Percentiles rank a stretch among this genome's conserved stretches.
phyloP scores from a whole-genome alignment of 2,797 vertebrate genomes.

The Peromyscus melanophrys region DNA sequence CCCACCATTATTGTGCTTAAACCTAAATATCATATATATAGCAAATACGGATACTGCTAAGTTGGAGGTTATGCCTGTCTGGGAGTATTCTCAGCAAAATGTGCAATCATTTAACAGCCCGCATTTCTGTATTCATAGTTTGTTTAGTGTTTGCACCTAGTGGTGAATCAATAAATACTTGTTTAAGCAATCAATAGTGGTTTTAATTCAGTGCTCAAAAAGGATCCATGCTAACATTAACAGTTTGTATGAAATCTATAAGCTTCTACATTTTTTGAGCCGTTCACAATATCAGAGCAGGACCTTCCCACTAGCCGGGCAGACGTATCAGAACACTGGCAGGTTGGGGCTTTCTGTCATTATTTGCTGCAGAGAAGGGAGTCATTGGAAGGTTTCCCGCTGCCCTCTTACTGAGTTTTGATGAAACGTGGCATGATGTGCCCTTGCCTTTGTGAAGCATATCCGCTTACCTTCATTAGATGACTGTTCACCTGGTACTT shows the following conservation, averaged over 20 bases:
- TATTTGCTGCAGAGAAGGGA: conserved; percentile 8
- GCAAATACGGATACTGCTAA: not conserved
- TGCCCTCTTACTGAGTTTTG: not conserved
- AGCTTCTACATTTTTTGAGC: not conserved
- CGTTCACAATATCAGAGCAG: not conserved
- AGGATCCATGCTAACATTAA: conserved; percentile 35
- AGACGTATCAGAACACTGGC: not conserved
- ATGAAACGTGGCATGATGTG: not conserved
- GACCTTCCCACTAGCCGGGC: too few relatives aligned
- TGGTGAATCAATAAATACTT: conserved; percentile 56
- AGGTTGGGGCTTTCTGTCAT: not conserved
- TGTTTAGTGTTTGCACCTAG: conserved; percentile 36
- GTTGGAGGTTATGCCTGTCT: not conserved
- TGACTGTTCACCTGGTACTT: conserved; percentile 30
- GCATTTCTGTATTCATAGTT: conserved; percentile 12
- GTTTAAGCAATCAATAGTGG: conserved; percentile 48
- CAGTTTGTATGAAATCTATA: conserved; percentile 28
- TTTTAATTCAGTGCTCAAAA: conserved; percentile 56
- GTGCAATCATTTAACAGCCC: not conserved
- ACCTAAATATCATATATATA: not conserved
- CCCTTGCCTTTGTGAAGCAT: not conserved
- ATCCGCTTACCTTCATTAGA: not conserved
- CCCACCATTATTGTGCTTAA: not conserved
- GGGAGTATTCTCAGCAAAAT: not conserved
- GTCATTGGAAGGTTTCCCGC: not conserved